These are phyloP conservation scores for Scarus forsteni DNA, from an alignment of 2,797 vertebrate genomes.

Conservation along the genomic window DNA sequence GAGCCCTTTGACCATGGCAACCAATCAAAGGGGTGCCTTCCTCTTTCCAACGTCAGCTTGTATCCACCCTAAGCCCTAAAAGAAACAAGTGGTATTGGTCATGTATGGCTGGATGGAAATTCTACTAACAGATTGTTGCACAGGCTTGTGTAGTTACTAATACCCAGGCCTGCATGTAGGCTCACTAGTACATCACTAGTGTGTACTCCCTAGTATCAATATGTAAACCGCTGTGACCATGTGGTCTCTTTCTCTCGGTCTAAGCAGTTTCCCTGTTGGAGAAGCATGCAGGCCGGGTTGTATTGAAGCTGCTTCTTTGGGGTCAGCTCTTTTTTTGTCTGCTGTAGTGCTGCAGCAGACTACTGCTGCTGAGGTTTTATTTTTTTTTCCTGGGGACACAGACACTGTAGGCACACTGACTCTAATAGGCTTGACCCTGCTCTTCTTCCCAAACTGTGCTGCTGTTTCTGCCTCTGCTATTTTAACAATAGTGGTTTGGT, in stretches of 20 bases:
- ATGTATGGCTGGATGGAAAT: not conserved
- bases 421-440: constrained; percentile 12
- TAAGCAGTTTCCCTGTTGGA: not conserved
- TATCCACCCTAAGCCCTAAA: too few relatives aligned
- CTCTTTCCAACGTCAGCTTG: too few relatives aligned
- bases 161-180: not conserved
- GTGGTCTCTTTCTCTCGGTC: not conserved
- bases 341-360: constrained; percentile 29
- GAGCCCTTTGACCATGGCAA: too few relatives aligned
- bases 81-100: not conserved
- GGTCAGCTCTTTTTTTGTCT: constrained; percentile 22
- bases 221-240: not conserved
- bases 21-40: too few relatives aligned
- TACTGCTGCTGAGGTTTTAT: constrained; percentile 10
- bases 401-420: constrained; percentile 19
- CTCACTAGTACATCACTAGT: too few relatives aligned
- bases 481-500: constrained; percentile 20
- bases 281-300: not conserved
- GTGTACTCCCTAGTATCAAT: too few relatives aligned
- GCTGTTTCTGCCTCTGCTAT: constrained; percentile 26
- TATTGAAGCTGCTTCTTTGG: not conserved
- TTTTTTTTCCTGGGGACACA: constrained; percentile 37
- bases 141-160: not conserved
- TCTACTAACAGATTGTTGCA: not conserved
- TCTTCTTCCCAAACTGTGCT: constrained; percentile 15